A percentile compares a stretch with the other conserved stretches of the same genome.
Evolutionary conservation across 2,797 vertebrate species (phyloP).

Genomic region (Anas bernieri): DNA sequence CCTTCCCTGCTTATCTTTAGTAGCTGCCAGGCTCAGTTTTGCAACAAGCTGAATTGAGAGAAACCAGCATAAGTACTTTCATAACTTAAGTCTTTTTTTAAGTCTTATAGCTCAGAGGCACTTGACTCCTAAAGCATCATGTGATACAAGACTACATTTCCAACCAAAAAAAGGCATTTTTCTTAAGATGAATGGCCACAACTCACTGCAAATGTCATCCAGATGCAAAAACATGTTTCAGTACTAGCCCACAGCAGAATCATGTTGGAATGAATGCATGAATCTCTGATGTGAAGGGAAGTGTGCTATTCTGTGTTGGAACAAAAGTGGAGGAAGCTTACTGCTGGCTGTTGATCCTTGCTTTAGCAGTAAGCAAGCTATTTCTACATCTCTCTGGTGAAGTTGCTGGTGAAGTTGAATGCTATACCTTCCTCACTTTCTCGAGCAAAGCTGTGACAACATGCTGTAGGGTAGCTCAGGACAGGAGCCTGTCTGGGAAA

Average conservation of each 20-base stretch:
- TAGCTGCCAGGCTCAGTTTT: background rate
- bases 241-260: background rate
- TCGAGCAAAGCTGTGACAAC: background rate
- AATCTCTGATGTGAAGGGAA: background rate
- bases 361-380: background rate
- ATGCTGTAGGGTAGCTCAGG: accelerated
- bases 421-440: background rate
- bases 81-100: background rate
- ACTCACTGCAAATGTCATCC: background rate
- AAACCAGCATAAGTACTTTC: background rate
- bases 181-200: background rate
- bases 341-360: too few relatives aligned
- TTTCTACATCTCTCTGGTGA: background rate
- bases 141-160: background rate
- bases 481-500: background rate
- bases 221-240: background rate
- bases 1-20: background rate
- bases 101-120: background rate
- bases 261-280: background rate
- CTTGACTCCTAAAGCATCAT: background rate
- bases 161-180: background rate
- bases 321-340: background rate
- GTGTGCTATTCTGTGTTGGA: accelerated
- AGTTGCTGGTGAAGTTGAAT: background rate
- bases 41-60: background rate